phyloP scores from a whole-genome alignment of 2,888 invertebrate species.

The Blastobasis adustella region DNA sequence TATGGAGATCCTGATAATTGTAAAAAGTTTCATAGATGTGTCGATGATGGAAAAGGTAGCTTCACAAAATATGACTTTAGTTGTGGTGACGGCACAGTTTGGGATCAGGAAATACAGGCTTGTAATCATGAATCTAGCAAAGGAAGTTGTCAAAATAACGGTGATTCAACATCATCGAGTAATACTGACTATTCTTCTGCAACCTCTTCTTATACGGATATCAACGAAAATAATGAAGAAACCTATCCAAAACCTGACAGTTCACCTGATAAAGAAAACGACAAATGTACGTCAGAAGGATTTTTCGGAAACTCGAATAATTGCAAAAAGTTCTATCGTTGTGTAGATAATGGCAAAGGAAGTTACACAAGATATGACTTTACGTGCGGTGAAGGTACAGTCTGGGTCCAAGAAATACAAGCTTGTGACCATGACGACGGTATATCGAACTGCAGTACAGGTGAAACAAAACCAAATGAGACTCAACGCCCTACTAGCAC shows the following conservation, averaged over 20 bases:
- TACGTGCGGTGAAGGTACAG: slow-evolving; percentile 82
- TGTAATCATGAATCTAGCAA: slow-evolving; percentile 66
- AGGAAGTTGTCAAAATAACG: slow-evolving; percentile 17
- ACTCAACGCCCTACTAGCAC: slow-evolving; percentile 11
- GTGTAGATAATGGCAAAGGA: slow-evolving; percentile 77
- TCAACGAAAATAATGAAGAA: too few species aligned
- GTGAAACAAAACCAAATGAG: slow-evolving; percentile 14
- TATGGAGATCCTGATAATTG: slow-evolving; percentile 79
- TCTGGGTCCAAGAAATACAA: slow-evolving; percentile 81
- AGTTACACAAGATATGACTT: slow-evolving; percentile 80
- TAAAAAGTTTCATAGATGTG: slow-evolving; percentile 83
- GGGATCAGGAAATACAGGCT: slow-evolving; percentile 71
- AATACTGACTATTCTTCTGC: too few species aligned
- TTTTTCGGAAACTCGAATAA: slow-evolving; percentile 80
- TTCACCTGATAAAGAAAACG: too few species aligned
- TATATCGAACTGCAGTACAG: slow-evolving; percentile 26
- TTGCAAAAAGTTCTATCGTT: slow-evolving; percentile 85
- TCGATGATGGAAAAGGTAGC: slow-evolving; percentile 72
- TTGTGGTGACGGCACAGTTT: slow-evolving; percentile 82
- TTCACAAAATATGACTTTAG: slow-evolving; percentile 80
- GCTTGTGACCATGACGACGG: slow-evolving; percentile 62
- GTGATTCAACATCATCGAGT: background rate
- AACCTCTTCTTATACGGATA: too few species aligned
- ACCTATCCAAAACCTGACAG: too few species aligned
- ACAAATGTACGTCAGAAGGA: slow-evolving; percentile 69